These are phyloP conservation scores for Hemibagrus wyckioides DNA, from an alignment of 2,113 vertebrate genomes.

Conservation along the genomic window DNA sequence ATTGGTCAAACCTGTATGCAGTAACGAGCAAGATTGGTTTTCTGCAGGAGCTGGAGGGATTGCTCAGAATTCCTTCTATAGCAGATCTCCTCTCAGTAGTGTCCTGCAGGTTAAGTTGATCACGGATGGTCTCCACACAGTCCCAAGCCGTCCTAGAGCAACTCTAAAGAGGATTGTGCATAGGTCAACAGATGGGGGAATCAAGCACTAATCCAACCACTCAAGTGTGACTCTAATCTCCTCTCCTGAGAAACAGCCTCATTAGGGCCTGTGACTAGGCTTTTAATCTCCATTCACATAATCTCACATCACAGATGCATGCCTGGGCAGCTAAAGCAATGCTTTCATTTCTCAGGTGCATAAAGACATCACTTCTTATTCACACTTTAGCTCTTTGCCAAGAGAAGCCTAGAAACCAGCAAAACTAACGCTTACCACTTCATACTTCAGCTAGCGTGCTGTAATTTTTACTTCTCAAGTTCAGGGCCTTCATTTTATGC, in stretches of 20 bases:
- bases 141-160: not conserved
- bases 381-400: not conserved
- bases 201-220: conserved; percentile 44
- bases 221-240: conserved; percentile 5
- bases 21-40: not conserved
- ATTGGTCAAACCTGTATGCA: not conserved
- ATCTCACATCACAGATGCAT: conserved; percentile 31
- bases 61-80: not conserved
- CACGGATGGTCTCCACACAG: conserved; percentile 15
- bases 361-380: conserved; percentile 28
- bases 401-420: conserved; percentile 11
- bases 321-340: conserved; percentile 17
- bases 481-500: not conserved
- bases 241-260: conserved; percentile 28
- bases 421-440: conserved; percentile 26
- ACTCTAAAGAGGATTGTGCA: conserved; percentile 52
- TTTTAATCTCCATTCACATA: conserved; percentile 27
- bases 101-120: conserved; percentile 21
- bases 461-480: conserved; percentile 6
- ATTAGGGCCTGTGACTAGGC: conserved; percentile 30
- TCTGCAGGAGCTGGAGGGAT: not conserved
- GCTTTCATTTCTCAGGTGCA: conserved; percentile 15
- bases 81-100: not conserved
- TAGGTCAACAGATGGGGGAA: conserved; percentile 37
- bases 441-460: not conserved